Evolutionary conservation across 2,888 invertebrate species (phyloP), one percentile per base, ranked within the genome.

Genomic region (Endotricha flammealis): DNA sequence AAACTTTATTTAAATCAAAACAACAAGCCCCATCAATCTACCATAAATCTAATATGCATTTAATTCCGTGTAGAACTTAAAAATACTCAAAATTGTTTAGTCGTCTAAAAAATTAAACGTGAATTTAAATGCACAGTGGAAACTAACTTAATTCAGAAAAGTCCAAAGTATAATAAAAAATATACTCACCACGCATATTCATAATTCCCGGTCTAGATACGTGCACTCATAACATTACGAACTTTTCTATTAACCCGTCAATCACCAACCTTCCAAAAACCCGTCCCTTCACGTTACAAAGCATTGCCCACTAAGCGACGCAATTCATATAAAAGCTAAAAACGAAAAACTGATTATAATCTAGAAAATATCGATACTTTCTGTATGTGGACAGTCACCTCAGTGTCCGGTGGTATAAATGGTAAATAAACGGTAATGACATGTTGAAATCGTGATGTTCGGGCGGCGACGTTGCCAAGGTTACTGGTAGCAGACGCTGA

Each of bases 371-470:
- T 53, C 48, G 52, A 53, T 55, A 37, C 29, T 44, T 36, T 32
- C 28, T 53, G 53, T 63, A 60, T 57, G 62, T 54, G 57, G 65
- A 55, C 55, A 32, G 44, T 54, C 57, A 55, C 58, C 46, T 50
- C 50, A 46, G 48, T 64, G 63, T 59, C 64, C 59, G 63, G 57
- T 61, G 58, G 54, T 57, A 56, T 71, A 62, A 71, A 72, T 70
- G 62, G 72, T 76, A 77, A 76, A 75, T 74, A 76, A 69, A 74
- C 64, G 61, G 41, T 42, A 47, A 45, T 60, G 62, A 65, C 60
- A 58, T 51, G 40, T 47, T 45, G 45, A 56, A 51, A 51, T 45
- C 57, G 60, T 56, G 48, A 57, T 51, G 32, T 40, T 32, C 34
- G 42, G 42, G 35, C 34, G 40, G 36, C 31, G 27, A 37, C 36